Evolutionary conservation across 2,113 vertebrate species (phyloP).

Genomic region (Myotis brandtii): DNA sequence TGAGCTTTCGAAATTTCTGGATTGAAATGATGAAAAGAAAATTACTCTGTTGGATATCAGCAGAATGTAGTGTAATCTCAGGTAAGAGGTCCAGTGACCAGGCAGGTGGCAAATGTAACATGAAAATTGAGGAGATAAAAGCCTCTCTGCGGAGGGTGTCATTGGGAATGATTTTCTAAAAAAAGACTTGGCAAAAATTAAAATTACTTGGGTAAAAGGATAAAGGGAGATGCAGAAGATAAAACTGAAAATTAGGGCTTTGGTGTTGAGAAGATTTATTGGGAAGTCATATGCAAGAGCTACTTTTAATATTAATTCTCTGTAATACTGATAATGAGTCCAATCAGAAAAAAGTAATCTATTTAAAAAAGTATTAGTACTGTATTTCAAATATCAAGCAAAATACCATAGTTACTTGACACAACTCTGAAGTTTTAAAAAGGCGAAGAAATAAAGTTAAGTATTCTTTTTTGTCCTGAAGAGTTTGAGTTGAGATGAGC

Average conservation of each 20-base stretch:
- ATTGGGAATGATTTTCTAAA: neutral
- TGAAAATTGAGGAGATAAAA: neutral
- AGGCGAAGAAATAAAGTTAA: neutral
- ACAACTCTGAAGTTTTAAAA: neutral
- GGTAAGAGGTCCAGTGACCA: neutral
- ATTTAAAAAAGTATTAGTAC: neutral
- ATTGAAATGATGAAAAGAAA: neutral
- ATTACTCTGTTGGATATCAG: neutral
- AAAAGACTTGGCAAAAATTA: neutral
- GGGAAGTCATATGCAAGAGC: neutral
- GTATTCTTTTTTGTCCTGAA: neutral
- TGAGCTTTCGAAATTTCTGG: neutral
- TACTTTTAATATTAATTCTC: constrained; percentile 19
- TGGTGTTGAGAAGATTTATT: neutral
- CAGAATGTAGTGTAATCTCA: neutral
- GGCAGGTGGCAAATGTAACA: neutral
- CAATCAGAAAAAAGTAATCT: neutral
- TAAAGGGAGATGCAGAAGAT: neutral
- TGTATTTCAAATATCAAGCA: neutral
- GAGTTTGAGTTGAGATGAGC: neutral
- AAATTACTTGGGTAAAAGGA: neutral
- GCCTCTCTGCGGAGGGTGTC: neutral
- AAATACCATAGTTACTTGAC: neutral
- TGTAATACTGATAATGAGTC: neutral
- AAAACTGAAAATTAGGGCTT: neutral